A percentile compares a stretch with the other conserved stretches of the same genome.
phyloP scores from a whole-genome alignment of 2,888 invertebrate genomes.

The Luperina testacea region DNA sequence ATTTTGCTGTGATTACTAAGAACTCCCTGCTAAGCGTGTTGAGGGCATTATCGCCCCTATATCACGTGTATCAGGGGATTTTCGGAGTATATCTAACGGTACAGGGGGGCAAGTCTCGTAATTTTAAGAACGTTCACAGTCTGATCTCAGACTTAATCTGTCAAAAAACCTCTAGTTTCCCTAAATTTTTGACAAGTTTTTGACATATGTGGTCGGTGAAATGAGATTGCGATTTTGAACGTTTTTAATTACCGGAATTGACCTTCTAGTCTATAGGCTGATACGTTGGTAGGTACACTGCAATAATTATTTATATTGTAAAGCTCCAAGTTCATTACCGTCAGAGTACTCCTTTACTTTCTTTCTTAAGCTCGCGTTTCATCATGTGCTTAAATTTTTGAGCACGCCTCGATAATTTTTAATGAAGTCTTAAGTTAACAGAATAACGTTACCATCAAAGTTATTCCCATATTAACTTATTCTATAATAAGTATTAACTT shows the following conservation, averaged over 20 bases:
- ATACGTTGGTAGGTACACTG: slow-evolving; percentile 4
- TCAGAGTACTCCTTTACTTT: slow-evolving; percentile 26
- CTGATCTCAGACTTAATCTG: neutral
- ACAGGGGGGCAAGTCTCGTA: too few relatives aligned
- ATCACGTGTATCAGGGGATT: slow-evolving; percentile 24
- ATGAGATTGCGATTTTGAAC: neutral
- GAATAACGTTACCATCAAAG: slow-evolving; percentile 59
- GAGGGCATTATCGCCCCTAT: slow-evolving; percentile 36
- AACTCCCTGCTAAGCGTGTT: slow-evolving; percentile 7
- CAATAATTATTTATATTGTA: slow-evolving; percentile 41
- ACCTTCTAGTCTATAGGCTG: neutral
- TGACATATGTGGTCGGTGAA: neutral
- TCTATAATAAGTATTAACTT: slow-evolving; percentile 65
- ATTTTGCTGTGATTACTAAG: slow-evolving; percentile 23
- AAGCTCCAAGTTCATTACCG: slow-evolving; percentile 34
- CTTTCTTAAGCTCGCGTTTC: slow-evolving; percentile 48
- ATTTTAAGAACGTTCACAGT: neutral
- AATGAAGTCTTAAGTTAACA: slow-evolving; percentile 61
- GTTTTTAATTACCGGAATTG: neutral
- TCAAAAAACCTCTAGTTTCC: neutral
- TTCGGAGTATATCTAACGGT: neutral
- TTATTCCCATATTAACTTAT: slow-evolving; percentile 65
- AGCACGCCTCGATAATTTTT: slow-evolving; percentile 59
- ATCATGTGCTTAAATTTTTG: slow-evolving; percentile 56
- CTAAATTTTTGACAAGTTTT: neutral